phyloP scores from a whole-genome alignment of 2,888 invertebrate genomes.

The Rhodophaea formosa region DNA sequence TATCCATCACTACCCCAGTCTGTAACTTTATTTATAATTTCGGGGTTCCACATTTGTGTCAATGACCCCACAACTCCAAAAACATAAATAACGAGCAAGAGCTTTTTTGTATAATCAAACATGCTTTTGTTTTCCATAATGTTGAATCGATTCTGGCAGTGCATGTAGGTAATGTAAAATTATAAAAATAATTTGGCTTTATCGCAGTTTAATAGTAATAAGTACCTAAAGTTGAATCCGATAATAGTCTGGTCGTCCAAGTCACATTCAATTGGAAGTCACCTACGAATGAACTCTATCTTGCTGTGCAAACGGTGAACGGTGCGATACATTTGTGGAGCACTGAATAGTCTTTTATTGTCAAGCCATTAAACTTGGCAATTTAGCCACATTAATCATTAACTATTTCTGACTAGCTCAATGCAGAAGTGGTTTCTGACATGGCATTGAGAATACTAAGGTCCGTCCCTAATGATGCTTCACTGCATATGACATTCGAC shows the following conservation, averaged over 20 bases:
- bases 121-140: neutral
- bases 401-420: neutral
- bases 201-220: neutral
- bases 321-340: neutral
- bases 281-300: neutral
- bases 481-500: conserved; percentile 9
- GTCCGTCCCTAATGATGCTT: neutral
- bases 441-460: neutral
- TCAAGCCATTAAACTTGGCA: neutral
- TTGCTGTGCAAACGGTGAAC: neutral
- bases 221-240: neutral
- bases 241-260: neutral
- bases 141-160: no score
- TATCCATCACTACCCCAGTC: conserved; percentile 17
- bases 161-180: no score
- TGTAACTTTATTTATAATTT: conserved; percentile 9
- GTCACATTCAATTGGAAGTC: neutral
- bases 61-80: neutral
- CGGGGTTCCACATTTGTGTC: conserved; percentile 9
- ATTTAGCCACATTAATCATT: neutral
- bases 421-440: neutral
- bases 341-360: neutral
- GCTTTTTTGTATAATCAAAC: neutral
- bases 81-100: neutral
- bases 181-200: no score